Evolutionary conservation across 2,113 vertebrate genomes (phyloP), one percentile per base, ranked within the genome.

Genomic region (Melospiza melodia): DNA sequence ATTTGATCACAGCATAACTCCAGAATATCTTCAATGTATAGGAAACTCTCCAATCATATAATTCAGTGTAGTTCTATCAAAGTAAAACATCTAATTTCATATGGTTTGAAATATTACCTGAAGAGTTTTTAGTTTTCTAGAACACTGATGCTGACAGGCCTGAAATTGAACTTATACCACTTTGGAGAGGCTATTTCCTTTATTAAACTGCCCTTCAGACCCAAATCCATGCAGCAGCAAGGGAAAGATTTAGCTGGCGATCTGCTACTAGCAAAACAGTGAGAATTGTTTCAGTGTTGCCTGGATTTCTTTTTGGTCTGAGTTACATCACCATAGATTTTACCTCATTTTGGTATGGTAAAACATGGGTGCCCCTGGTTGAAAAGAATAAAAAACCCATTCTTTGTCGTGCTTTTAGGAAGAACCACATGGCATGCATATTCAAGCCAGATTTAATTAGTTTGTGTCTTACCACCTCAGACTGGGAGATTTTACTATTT

Each of bases 91-190:
- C 52, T 93, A 41, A 90, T 84, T 95, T 94, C 1, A 7, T 61
- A 27, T 87, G 21, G 41, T 91, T 61, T 89, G 62, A 87, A 91
- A 49, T 9, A 39, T 65, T 75, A 74, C 73, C 63, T 83, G 27
- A 49, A 71, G n/a, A 88, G 58, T 93, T 79, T 81, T 94, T 57
- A 79, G 89, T 95, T 96, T 72, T 73, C 66, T 48, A 46, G 37
- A 87, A 75, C 37, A 12, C 33, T 46, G 65, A 94, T 25, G 72
- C 67, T 93, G 80, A 79, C 37, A 81, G 61, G 39, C 63, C 46
- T 86, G 65, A 84, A 95, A 94, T 89, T 91, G 65, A 96, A 81
- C 71, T 85, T 85, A 6, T 7, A 78, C 31, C 39, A 49, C 43
- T 65, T 65, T 57, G 22, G 46, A 92, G 61, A 84, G 72, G 48